Percentiles rank a stretch among this genome's conserved stretches.
These are phyloP conservation scores for Bombus huntii DNA, from an alignment of 1,140 invertebrate genomes.

Conservation along the genomic window DNA sequence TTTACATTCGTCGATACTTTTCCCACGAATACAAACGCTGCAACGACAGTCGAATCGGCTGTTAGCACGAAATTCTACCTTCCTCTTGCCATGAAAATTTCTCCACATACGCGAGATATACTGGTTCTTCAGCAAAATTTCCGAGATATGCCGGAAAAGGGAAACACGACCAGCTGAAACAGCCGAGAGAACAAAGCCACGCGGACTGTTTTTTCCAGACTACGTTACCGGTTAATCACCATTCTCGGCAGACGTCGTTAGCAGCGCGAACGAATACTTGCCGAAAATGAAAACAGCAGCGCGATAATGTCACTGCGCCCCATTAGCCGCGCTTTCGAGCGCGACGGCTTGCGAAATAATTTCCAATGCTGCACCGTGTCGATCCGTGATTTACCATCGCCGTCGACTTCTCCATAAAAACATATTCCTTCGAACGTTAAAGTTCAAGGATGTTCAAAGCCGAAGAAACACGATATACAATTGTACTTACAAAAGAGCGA, in stretches of 20 bases:
- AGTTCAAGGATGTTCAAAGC: not conserved
- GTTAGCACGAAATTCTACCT: too few species aligned
- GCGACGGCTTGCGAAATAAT: not conserved
- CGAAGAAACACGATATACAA: too few species aligned
- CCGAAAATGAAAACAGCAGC: not conserved
- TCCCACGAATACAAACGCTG: too few species aligned
- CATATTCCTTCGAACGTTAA: not conserved
- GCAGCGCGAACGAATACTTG: too few species aligned
- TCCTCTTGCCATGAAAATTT: too few species aligned
- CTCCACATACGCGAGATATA: too few species aligned
- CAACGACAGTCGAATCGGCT: too few species aligned
- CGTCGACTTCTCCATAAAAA: not conserved
- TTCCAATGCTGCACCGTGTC: not conserved
- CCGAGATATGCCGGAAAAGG: not conserved
- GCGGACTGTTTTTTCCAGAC: too few species aligned
- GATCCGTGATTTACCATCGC: not conserved
- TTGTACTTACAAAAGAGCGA: conserved; percentile 77
- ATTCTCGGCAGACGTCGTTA: not conserved
- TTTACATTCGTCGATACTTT: too few species aligned
- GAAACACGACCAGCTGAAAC: not conserved
- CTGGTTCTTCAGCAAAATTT: not conserved
- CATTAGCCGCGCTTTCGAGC: conserved; percentile 3
- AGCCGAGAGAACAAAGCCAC: too few species aligned
- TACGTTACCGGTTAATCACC: too few species aligned
- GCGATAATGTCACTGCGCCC: not conserved